Base-by-base conservation (phyloP, 2,797 vertebrate genomes). In the Allenopithecus nigroviridis region DNA sequence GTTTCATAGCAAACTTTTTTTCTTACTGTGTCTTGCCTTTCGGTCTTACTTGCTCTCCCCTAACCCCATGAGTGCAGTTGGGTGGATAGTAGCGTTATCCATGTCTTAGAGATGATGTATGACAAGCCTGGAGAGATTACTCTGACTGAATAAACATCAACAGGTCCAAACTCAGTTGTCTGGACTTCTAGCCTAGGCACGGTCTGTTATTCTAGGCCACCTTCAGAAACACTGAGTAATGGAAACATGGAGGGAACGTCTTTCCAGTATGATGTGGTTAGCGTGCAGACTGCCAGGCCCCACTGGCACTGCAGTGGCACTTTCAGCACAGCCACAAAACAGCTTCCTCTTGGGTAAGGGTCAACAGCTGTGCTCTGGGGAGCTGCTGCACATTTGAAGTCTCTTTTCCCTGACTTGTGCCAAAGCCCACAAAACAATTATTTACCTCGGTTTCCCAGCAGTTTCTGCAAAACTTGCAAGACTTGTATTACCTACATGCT, bases 291-390 rank as follows among this genome's bases (percentile, higher is more conserved):
- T 36, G 21, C 43, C 0, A 0, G 55, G 24, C 28, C 39, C 89
- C 2, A 0, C 12, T 10, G 33, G 22, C 11, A 10, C 13, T 4
- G 8, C 21, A 4, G 1, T 4, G 1, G 10, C 19, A 72, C 46
- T 0, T 1, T 36, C 88, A 92, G 84, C 64, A 46, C 89, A 84
- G 78, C 95, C 80, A 92, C 88, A 95, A 94, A 97, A 85, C 84
- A 96, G 93, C 92, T 78, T 96, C 97, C 36, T 96, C 95, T 97
- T 59, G 95, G 91, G 86, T 91, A 93, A 92, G 80, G 94, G 79
- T 78, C 96, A 89, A 86, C 57, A 97, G 59, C 94, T 98, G 95
- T 97, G 96, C 96, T 97, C 89, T 86, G 96, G 97, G n/a, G 96
- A 97, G 92, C 59, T 94, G 93, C 95, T 91, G 36, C 81, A 94